Percentiles rank a stretch among this genome's conserved stretches.
Evolutionary conservation across 2,888 invertebrate species (phyloP).

Genomic region (Chalcis sispes): DNA sequence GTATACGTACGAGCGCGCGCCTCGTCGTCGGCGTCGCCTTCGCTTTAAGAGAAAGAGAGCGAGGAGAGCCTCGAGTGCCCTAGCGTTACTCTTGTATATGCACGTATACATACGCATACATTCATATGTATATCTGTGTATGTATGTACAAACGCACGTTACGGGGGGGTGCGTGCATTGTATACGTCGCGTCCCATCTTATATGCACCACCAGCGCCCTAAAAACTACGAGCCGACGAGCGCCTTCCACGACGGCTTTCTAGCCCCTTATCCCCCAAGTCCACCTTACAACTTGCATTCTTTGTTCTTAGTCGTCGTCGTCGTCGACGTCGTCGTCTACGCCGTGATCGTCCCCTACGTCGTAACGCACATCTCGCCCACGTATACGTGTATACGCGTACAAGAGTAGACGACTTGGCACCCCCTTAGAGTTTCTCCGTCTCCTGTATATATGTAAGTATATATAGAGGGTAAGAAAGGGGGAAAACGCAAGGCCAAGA

Average conservation of each 20-base stretch:
- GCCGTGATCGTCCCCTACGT: constrained; percentile 6
- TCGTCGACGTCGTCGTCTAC: constrained; percentile 9
- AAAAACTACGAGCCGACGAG: constrained; percentile 48
- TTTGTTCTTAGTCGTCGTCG: constrained; percentile 69
- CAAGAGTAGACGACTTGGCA: constrained; percentile 67
- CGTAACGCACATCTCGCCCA: neutral
- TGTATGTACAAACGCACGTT: constrained; percentile 63
- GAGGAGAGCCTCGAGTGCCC: constrained; percentile 68
- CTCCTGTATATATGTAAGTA: constrained; percentile 61
- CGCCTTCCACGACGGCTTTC: constrained; percentile 26
- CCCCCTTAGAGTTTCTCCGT: constrained; percentile 64
- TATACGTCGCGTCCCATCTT: constrained; percentile 74
- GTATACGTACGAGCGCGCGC: constrained; percentile 58
- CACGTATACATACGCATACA: constrained; percentile 62
- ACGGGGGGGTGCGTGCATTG: constrained; percentile 71
- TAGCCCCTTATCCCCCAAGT: constrained; percentile 60
- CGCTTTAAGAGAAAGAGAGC: constrained; percentile 16
- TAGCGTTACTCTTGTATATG: constrained; percentile 23
- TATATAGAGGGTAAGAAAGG: constrained; percentile 1
- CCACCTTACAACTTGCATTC: constrained; percentile 75
- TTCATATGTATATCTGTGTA: constrained; percentile 25
- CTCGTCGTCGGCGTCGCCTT: constrained; percentile 50
- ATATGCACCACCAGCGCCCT: constrained; percentile 74
- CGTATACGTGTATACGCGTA: neutral
- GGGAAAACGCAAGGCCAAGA: constrained; percentile 51